A percentile compares a stretch with the other conserved stretches of the same genome.
Conservation (phyloP, 1,140 invertebrate genomes). For the Anastrepha obliqua region DNA sequence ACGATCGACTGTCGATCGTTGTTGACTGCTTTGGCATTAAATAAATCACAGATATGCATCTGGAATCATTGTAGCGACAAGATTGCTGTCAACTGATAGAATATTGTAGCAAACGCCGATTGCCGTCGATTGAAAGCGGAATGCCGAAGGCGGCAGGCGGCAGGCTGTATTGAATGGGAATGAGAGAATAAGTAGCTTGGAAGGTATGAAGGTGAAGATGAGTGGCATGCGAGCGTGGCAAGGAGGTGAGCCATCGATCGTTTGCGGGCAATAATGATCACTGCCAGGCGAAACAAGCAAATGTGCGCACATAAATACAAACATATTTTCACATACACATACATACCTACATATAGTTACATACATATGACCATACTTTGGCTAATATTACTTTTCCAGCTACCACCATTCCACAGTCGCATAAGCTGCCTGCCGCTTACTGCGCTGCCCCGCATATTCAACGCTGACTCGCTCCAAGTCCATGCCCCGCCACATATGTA, state of each 20-base stretch:
- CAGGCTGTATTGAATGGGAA: background rate
- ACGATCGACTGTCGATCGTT: slow-evolving; percentile 51
- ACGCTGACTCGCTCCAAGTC: background rate
- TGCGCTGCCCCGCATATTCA: background rate
- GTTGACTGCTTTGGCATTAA: slow-evolving; percentile 47
- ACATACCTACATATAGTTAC: background rate
- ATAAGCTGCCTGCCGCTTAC: background rate
- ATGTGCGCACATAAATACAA: background rate
- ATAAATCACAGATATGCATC: slow-evolving; percentile 49
- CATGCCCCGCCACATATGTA: background rate
- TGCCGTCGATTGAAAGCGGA: background rate
- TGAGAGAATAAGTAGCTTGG: background rate
- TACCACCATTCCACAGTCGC: slow-evolving; percentile 6
- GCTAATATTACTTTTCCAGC: background rate
- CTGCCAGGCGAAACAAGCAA: background rate
- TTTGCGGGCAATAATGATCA: slow-evolving; percentile 31
- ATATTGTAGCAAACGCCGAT: slow-evolving; percentile 19
- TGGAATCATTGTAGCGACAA: slow-evolving; percentile 51
- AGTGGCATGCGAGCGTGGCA: background rate
- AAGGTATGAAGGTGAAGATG: background rate
- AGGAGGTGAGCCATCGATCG: background rate
- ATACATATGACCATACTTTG: background rate
- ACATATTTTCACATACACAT: background rate
- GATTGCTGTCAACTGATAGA: slow-evolving; percentile 52
- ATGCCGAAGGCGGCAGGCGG: background rate